Percentiles rank a stretch among this genome's conserved stretches.
Evolutionary conservation across 2,888 invertebrate genomes (phyloP).

Genomic region (Parnassius glacialis): DNA sequence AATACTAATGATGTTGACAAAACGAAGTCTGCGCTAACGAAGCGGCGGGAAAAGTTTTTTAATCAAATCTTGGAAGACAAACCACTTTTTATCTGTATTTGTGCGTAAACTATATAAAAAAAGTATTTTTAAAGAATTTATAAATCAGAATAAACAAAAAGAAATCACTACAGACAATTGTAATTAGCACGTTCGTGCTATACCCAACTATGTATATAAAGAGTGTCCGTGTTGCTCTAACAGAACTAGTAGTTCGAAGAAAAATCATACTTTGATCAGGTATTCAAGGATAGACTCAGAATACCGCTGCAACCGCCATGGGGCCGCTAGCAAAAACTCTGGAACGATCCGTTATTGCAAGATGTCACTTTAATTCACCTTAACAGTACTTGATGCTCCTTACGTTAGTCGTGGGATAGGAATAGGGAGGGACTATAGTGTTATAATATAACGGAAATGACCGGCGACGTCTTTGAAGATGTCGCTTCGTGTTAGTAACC

Average conservation of each 20-base stretch:
- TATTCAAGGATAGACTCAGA: slow-evolving; percentile 28
- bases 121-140: too few species aligned
- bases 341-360: slow-evolving; percentile 46
- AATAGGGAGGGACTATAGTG: slow-evolving; percentile 16
- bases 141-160: too few species aligned
- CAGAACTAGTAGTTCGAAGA: slow-evolving; percentile 18
- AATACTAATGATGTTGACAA: too few species aligned
- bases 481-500: slow-evolving; percentile 3
- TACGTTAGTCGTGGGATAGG: slow-evolving; percentile 28
- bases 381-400: slow-evolving; percentile 63
- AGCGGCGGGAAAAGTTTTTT: too few species aligned
- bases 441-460: slow-evolving; percentile 23
- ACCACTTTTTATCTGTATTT: too few species aligned
- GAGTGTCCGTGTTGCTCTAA: slow-evolving; percentile 17
- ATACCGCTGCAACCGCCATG: slow-evolving; percentile 23
- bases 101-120: too few species aligned
- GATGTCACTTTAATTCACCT: slow-evolving; percentile 65
- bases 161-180: too few species aligned
- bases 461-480: slow-evolving; percentile 8
- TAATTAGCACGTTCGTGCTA: slow-evolving; percentile 1
- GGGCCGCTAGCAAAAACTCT: slow-evolving; percentile 33
- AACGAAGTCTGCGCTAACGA: too few species aligned
- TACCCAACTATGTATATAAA: slow-evolving; percentile 19
- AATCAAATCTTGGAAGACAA: too few species aligned
- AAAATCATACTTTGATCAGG: slow-evolving; percentile 24